Base-by-base conservation (phyloP, 1,140 invertebrate genomes). In the Pseudomyrmex flavicornis region DNA sequence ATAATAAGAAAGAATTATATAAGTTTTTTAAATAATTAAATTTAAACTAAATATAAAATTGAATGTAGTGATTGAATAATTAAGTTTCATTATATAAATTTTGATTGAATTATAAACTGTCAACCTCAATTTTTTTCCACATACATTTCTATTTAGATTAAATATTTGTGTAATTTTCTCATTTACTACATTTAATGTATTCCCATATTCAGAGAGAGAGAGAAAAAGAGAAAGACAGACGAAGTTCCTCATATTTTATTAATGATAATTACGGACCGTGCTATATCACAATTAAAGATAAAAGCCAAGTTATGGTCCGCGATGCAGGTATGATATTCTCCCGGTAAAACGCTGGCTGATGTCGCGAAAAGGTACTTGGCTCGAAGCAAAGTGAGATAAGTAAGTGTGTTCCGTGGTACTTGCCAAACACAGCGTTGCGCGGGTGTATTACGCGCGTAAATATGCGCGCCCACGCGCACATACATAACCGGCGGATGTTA, bases 361-460 rank as follows among this genome's bases (percentile, higher is more conserved):
- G 66, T 80, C 76, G 20, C 56, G 54, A 61, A 50, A 35, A 46
- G 66, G 22, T 59, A 72, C 66, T 52, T 44, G n/a, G 76, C 54
- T 70, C 44, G 65, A 35, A 46, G 52, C 65, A 69, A 69, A 69
- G 35, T 58, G 76, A 79, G 76, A 79, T 72, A 80, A 77, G 75
- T 68, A 77, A 80, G 76, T 80, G 76, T 80, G 66, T 80, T 80
- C 68, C 54, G 44, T 72, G 56, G 68, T 80, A 72, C 66, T 80
- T 72, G 54, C 66, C 66, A 50, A 72, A 72, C 76, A 68, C 62
- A 52, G 5, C 35, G 35, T 46, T n/a, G 13, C 26, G 20, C 35
- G 20, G n/a, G 65, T 58, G 44, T 59, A 79, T 70, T 17, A 35
- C 61, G 13, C n/a, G 15, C 56, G 48, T 48, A 73, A 69, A 84